phyloP scores from a whole-genome alignment of 2,888 invertebrate species.

The Lasioglossum leucozonium region DNA sequence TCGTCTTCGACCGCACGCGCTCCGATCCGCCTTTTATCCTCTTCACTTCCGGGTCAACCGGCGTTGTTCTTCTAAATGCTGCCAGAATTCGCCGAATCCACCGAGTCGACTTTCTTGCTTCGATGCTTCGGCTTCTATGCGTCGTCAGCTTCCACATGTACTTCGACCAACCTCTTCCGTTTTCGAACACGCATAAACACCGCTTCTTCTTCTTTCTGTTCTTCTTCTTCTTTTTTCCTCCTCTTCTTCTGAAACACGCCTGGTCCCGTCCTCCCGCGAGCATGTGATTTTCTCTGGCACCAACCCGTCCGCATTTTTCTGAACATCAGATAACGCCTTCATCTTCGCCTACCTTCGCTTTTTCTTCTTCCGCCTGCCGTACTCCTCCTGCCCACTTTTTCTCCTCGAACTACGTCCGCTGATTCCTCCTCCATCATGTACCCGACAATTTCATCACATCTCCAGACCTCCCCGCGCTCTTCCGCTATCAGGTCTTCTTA shows the following conservation, averaged over 20 bases:
- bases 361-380: not conserved
- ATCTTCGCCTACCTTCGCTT: not conserved
- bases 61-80: not conserved
- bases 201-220: not conserved
- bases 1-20: constrained; percentile 10
- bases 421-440: not conserved
- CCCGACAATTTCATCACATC: not conserved
- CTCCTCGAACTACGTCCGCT: not conserved
- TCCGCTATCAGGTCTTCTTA: not conserved
- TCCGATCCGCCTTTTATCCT: not conserved
- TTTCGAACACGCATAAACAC: constrained; percentile 15
- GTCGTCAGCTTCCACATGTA: not conserved
- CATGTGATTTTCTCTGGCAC: constrained; percentile 26
- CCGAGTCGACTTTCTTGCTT: not conserved
- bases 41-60: not conserved
- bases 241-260: not conserved
- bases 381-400: not conserved
- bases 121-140: not conserved
- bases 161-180: not conserved
- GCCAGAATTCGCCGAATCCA: not conserved
- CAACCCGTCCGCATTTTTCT: constrained; percentile 3
- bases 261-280: not conserved
- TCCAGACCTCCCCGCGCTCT: not conserved
- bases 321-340: constrained; percentile 5
- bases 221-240: not conserved